Conservation (phyloP, 2,888 invertebrate species). For the Metallyticus violacea region DNA sequence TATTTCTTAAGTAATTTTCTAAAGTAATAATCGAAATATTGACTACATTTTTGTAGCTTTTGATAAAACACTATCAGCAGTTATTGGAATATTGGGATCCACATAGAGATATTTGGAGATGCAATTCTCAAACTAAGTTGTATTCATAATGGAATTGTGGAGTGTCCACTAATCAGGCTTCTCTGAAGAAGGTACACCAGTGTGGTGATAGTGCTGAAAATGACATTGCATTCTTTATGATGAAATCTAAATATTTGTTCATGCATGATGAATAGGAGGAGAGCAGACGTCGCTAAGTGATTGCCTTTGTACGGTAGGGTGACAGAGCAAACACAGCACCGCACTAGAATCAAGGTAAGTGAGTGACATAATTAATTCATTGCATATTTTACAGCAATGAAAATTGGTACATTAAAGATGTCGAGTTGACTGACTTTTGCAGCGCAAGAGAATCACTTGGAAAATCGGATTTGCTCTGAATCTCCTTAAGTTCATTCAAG, state of each 20-base stretch:
- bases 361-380: not conserved
- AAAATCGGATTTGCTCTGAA: not conserved
- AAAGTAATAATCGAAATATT: too few relatives aligned
- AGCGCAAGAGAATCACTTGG: not conserved
- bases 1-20: too few relatives aligned
- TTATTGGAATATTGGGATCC: not conserved
- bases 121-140: not conserved
- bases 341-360: not conserved
- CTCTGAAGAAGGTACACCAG: not conserved
- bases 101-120: too few relatives aligned
- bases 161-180: not conserved
- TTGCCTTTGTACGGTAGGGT: not conserved
- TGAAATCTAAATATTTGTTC: not conserved
- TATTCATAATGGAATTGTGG: not conserved
- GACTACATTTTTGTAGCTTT: too few relatives aligned
- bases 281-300: not conserved
- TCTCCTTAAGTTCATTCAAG: too few relatives aligned
- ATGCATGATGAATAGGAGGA: not conserved
- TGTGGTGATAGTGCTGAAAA: not conserved
- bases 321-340: not conserved
- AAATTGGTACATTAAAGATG: not conserved
- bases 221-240: not conserved
- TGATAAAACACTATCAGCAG: too few relatives aligned
- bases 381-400: not conserved
- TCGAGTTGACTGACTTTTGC: not conserved